Percentiles rank a stretch among this genome's conserved stretches.
Evolutionary conservation across 2,797 vertebrate species (phyloP).

Genomic region (Ptychobarbus kaznakovi): DNA sequence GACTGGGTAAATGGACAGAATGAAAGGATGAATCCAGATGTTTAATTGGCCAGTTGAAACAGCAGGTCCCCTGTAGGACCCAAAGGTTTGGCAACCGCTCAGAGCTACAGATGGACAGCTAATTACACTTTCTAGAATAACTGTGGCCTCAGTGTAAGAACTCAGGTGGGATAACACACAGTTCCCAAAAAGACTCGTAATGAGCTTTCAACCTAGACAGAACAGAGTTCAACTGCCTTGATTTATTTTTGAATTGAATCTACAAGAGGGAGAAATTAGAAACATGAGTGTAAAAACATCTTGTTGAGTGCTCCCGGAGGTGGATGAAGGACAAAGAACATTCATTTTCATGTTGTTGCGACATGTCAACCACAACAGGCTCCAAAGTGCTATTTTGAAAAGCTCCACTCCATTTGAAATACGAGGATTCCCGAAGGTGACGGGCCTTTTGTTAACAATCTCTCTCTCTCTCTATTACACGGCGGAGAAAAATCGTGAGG

Average conservation of each 20-base stretch:
- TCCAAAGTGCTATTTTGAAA: constrained; percentile 45
- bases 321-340: constrained; percentile 56
- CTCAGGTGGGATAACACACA: constrained; percentile 57
- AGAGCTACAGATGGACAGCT: constrained; percentile 52
- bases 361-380: constrained; percentile 61
- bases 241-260: constrained; percentile 53
- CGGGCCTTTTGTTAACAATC: constrained; percentile 51
- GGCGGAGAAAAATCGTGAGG: constrained; percentile 44
- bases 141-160: constrained; percentile 51
- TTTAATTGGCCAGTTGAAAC: constrained; percentile 54
- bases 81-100: constrained; percentile 45
- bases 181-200: constrained; percentile 52
- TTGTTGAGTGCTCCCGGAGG: constrained; percentile 46
- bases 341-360: constrained; percentile 58
- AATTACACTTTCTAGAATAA: constrained; percentile 56
- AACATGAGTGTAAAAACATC: constrained; percentile 54
- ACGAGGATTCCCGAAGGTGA: constrained; percentile 57
- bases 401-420: constrained; percentile 49
- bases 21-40: constrained; percentile 51
- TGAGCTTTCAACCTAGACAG: constrained; percentile 50
- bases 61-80: constrained; percentile 49
- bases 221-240: constrained; percentile 24
- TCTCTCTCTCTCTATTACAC: constrained; percentile 51
- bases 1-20: constrained; percentile 48
- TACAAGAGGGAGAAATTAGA: constrained; percentile 47